A percentile compares a stretch with the other conserved stretches of the same genome.
Conservation (phyloP, 2,888 invertebrate genomes). For the Shargacucullia verbasci region DNA sequence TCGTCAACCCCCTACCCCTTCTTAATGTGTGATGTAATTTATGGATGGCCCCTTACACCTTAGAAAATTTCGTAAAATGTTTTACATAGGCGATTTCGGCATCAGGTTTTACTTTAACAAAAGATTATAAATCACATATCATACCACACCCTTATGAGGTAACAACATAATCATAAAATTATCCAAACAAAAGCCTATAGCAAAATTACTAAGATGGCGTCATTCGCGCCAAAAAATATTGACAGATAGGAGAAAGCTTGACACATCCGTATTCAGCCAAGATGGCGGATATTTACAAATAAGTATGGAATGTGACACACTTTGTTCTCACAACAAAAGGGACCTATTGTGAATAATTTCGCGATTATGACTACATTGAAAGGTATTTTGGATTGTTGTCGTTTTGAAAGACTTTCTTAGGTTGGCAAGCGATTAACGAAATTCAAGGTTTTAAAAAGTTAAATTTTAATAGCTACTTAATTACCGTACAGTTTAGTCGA, state of each 20-base stretch:
- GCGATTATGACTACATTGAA: constrained; percentile 37
- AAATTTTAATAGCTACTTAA: too few relatives aligned
- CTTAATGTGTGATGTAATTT: too few relatives aligned
- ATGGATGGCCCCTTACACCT: too few relatives aligned
- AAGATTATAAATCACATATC: too few relatives aligned
- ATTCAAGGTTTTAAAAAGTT: neutral
- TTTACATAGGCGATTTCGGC: too few relatives aligned
- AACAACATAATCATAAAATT: too few relatives aligned
- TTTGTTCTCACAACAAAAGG: constrained; percentile 28
- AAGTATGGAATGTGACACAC: constrained; percentile 51
- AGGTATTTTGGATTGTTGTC: constrained; percentile 1
- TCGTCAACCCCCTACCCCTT: too few relatives aligned
- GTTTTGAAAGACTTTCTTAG: neutral
- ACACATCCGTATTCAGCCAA: constrained; percentile 48
- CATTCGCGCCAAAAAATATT: constrained; percentile 58
- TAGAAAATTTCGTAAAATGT: too few relatives aligned
- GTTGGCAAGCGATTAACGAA: neutral
- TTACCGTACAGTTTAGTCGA: too few relatives aligned
- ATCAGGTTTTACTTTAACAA: too few relatives aligned
- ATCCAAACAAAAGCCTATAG: constrained; percentile 15
- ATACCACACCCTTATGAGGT: too few relatives aligned
- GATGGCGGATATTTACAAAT: constrained; percentile 48
- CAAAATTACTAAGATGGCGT: constrained; percentile 30
- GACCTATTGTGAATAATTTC: constrained; percentile 37
- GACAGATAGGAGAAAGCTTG: constrained; percentile 46